Percentiles rank a stretch among this genome's conserved stretches.
These are phyloP conservation scores for Synergus japonicus DNA, from an alignment of 2,888 invertebrate species.

Conservation along the genomic window DNA sequence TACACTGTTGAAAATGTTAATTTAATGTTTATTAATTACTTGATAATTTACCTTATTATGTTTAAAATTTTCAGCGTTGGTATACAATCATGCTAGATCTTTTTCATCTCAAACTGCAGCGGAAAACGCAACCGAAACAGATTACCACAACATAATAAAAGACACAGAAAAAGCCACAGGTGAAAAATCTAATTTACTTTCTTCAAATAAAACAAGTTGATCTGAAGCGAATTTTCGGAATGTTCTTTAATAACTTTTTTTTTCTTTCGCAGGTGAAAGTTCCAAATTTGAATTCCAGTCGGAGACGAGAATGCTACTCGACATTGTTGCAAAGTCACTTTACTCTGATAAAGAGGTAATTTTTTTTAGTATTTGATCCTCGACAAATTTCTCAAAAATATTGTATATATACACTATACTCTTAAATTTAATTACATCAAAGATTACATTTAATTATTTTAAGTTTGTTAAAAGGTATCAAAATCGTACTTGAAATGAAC, in stretches of 20 bases:
- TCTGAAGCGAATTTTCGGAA: not conserved
- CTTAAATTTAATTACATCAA: no score
- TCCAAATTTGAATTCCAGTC: constrained; percentile 95
- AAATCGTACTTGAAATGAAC: no score
- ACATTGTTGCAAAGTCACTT: constrained; percentile 97
- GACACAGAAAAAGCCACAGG: constrained; percentile 81
- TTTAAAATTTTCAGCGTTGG: constrained; percentile 49
- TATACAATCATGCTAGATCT: constrained; percentile 55
- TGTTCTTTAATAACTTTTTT: not conserved
- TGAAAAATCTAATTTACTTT: constrained; percentile 62
- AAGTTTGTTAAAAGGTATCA: no score
- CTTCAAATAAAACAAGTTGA: not conserved
- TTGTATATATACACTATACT: not conserved
- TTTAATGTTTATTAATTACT: no score
- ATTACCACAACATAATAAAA: constrained; percentile 81
- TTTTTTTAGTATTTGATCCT: constrained; percentile 34
- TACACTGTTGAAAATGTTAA: no score
- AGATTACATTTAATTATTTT: no score
- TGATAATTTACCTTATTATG: no score
- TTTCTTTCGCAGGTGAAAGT: constrained; percentile 78
- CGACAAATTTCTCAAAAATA: not conserved
- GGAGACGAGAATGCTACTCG: constrained; percentile 95
- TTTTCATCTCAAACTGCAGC: constrained; percentile 72
- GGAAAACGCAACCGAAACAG: constrained; percentile 71
- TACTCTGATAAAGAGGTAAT: constrained; percentile 97